phyloP scores from a whole-genome alignment of 1,140 invertebrate genomes.

The Diachasma alloeum region DNA sequence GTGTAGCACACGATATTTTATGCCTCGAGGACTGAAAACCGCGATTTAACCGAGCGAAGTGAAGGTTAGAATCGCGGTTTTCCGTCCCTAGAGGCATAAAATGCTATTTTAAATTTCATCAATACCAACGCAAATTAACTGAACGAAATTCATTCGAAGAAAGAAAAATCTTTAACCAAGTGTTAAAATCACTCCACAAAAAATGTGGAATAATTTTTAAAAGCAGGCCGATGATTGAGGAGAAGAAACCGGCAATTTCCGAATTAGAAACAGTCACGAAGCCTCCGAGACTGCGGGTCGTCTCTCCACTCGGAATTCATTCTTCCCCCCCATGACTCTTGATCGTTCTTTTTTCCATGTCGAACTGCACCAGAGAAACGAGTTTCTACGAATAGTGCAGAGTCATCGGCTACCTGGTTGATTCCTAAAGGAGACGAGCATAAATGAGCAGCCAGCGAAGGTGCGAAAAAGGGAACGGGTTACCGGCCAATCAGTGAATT shows the following conservation, averaged over 20 bases:
- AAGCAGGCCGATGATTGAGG: conserved; percentile 6
- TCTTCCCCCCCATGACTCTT: conserved; percentile 25
- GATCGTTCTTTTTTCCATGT: not conserved
- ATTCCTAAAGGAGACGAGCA: conserved; percentile 23
- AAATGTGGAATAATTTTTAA: not conserved
- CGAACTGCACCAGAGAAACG: conserved; percentile 17
- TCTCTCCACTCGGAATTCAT: not conserved
- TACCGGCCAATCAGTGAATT: conserved; percentile 42
- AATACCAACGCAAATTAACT: not conserved
- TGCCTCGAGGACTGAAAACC: no score
- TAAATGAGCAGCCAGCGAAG: conserved; percentile 37
- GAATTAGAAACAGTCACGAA: conserved; percentile 56
- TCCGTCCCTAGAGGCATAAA: no score
- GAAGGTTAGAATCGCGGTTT: no score
- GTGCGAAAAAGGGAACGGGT: conserved; percentile 45
- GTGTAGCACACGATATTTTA: no score
- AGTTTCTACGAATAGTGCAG: conserved; percentile 38
- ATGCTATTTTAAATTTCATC: not conserved
- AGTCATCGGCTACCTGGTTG: conserved; percentile 57
- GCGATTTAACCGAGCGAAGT: no score
- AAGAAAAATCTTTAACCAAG: not conserved
- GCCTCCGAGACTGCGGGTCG: conserved; percentile 31
- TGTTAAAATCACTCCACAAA: not conserved
- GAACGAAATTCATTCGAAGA: not conserved
- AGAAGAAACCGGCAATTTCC: conserved; percentile 56